Evolutionary conservation across 2,888 invertebrate species (phyloP), one percentile per base, ranked within the genome.

Genomic region (Caradrina kadenii): DNA sequence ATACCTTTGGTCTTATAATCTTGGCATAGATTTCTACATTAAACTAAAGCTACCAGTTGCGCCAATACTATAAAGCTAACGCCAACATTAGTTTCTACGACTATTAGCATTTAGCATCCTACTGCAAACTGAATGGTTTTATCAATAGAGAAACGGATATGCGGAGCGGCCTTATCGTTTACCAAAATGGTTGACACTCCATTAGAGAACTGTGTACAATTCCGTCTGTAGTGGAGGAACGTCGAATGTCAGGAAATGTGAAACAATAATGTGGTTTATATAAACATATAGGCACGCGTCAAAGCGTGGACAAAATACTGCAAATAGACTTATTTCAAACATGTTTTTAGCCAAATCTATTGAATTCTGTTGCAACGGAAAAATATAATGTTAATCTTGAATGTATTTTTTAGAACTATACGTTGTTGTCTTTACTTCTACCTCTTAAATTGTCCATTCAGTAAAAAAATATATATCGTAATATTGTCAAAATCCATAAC

Each of bases 1-100:
- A 26, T 26, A 26, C 2, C 26, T 26, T 26, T 26, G 26, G 26
- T 26, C 26, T 26, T 26, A 26, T 26, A 26, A 26, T 26, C 26
- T 35, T 35, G 8, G 35, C 50, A 67, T 50, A 39, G 11, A 56
- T 50, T 52, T 56, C 49, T 56, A 75, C 49, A 61, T 61, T 52
- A n/a, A 54, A 56, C 35, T 58, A 15, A 1, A 64, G 53, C 65
- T 21, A 75, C 77, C 56, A 79, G 77, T 79, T 78, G 77, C 70
- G 26, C 60, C 39, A 58, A 63, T 60, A 59, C 22, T 66, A 31
- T 69, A 50, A 56, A 69, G 55, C 65, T 60, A 69, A 79, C 48
- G 49, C 31, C 13, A 13, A 22, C 65, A 69, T 78, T 79, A 61
- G 61, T 55, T 63, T 52, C 48, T 66, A 60, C 39, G 56, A 63